Conservation (phyloP, 2,113 vertebrate species). For the Brienomyrus brachyistius region DNA sequence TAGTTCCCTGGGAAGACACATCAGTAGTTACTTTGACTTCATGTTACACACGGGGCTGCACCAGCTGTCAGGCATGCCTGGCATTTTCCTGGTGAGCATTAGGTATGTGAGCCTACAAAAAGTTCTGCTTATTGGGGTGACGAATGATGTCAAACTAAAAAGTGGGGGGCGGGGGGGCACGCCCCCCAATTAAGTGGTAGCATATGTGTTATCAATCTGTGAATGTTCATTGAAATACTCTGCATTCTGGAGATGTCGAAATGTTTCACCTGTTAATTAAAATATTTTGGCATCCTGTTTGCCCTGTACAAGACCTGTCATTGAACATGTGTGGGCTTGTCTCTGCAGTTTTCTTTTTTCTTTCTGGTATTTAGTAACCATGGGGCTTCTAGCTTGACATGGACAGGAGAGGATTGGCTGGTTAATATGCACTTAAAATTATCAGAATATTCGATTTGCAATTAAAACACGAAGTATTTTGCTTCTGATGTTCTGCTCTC, state of each 20-base stretch:
- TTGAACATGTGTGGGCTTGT: not conserved
- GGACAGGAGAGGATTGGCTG: not conserved
- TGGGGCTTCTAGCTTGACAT: not conserved
- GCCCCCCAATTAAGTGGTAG: not conserved
- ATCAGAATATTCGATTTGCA: not conserved
- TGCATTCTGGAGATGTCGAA: not conserved
- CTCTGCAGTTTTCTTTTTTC: not conserved
- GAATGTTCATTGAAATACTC: not conserved
- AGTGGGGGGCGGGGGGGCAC: not conserved
- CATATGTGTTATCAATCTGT: not conserved
- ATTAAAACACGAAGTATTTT: not conserved
- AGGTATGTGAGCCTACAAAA: not conserved
- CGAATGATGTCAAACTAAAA: not conserved
- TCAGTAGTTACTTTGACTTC: not conserved
- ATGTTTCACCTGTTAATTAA: not conserved
- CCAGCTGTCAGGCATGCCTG: not conserved
- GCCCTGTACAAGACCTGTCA: not conserved
- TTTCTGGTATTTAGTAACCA: not conserved
- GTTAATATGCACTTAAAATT: not conserved
- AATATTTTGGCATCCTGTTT: not conserved
- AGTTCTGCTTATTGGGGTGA: not conserved
- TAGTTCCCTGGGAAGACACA: not conserved
- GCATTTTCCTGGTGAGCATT: not conserved
- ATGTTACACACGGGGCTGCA: not conserved
- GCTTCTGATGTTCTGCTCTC: not conserved